phyloP scores from a whole-genome alignment of 1,140 invertebrate genomes.

The Lucilia sericata region DNA sequence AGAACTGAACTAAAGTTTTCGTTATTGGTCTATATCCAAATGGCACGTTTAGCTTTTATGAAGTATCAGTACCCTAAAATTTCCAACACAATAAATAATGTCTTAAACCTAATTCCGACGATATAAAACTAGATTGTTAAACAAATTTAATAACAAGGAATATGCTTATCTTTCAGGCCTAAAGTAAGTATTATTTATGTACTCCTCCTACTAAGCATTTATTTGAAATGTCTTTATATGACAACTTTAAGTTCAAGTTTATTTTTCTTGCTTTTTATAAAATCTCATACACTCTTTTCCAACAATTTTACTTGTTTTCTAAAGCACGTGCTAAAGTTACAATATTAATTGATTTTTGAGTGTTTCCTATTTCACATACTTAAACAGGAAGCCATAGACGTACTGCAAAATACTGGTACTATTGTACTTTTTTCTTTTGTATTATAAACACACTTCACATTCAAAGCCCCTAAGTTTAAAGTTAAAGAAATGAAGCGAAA shows the following conservation, averaged over 20 bases:
- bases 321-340: conserved; percentile 37
- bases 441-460: neutral
- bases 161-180: neutral
- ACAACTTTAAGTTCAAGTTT: neutral
- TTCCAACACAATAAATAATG: no score
- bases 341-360: conserved; percentile 40
- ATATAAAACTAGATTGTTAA: no score
- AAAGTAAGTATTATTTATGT: neutral
- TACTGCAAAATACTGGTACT: neutral
- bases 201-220: neutral
- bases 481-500: neutral
- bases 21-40: no score
- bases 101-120: no score
- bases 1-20: no score
- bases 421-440: no score
- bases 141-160: neutral
- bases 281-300: no score
- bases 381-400: conserved; percentile 33
- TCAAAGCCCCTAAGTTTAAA: neutral
- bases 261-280: no score
- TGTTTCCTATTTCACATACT: conserved; percentile 36
- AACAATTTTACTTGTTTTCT: neutral
- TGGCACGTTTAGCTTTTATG: no score
- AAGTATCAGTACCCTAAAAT: no score
- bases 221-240: neutral